Evolutionary conservation across 2,797 vertebrate genomes (phyloP).

Genomic region (Acanthis flammea): DNA sequence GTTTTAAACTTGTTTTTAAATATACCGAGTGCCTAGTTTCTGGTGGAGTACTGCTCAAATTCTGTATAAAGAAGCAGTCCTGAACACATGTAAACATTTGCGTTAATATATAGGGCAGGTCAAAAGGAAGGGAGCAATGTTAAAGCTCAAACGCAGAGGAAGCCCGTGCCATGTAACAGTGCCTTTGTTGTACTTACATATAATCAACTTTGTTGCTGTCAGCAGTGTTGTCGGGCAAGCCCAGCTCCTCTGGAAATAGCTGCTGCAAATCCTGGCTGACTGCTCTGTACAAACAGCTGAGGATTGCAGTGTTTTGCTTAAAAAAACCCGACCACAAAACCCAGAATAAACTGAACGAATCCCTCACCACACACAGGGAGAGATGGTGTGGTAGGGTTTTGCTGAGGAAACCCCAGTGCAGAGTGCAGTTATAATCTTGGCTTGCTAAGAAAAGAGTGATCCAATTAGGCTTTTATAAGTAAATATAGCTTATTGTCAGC

Average conservation of each 20-base stretch:
- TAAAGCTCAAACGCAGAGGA: not conserved
- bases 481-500: conserved; percentile 47
- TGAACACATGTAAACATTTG: not conserved
- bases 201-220: not conserved
- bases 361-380: not conserved
- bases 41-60: not conserved
- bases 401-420: not conserved
- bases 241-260: not conserved
- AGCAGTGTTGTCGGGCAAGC: conserved; percentile 12
- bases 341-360: not conserved
- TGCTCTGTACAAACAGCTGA: not conserved
- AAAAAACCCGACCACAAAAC: not conserved
- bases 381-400: not conserved
- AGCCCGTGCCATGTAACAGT: not conserved
- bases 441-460: conserved; percentile 52
- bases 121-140: not conserved
- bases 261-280: not conserved
- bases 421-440: conserved; percentile 9
- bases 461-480: conserved; percentile 36
- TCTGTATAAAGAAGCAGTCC: not conserved
- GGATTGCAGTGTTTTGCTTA: not conserved
- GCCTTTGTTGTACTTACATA: not conserved
- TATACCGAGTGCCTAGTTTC: not conserved
- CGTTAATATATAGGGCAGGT: not conserved
- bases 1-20: not conserved